These are phyloP conservation scores for Junonia oenone DNA, from an alignment of 2,888 invertebrate genomes.

Conservation along the genomic window DNA sequence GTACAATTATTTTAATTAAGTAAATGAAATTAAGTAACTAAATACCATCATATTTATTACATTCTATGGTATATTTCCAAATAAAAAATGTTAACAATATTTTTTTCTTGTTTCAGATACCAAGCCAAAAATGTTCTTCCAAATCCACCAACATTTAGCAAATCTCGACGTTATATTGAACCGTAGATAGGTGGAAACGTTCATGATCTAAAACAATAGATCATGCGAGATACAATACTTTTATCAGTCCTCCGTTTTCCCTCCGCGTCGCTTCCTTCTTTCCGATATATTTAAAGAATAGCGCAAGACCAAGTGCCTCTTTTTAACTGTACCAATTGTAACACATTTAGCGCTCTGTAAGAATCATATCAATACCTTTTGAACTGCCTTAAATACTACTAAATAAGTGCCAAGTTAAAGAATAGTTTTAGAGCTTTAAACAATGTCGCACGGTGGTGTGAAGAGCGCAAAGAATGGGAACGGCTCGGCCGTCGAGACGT, in stretches of 20 bases:
- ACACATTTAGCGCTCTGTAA: neutral
- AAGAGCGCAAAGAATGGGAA: slow-evolving; percentile 60
- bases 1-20: too few relatives aligned
- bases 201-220: slow-evolving; percentile 56
- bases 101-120: slow-evolving; percentile 28
- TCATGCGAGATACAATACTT: slow-evolving; percentile 37
- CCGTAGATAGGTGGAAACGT: slow-evolving; percentile 50
- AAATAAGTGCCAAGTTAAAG: slow-evolving; percentile 36
- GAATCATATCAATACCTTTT: slow-evolving; percentile 12
- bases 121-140: slow-evolving; percentile 28
- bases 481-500: slow-evolving; percentile 44
- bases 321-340: slow-evolving; percentile 27
- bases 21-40: too few relatives aligned
- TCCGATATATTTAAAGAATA: slow-evolving; percentile 23
- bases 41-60: too few relatives aligned
- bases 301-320: slow-evolving; percentile 34
- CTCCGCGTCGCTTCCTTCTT: slow-evolving; percentile 29
- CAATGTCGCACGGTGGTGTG: slow-evolving; percentile 66
- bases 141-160: slow-evolving; percentile 23
- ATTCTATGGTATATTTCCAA: too few relatives aligned
- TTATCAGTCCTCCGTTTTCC: slow-evolving; percentile 14
- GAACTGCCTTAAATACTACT: slow-evolving; percentile 21
- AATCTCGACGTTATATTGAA: slow-evolving; percentile 43
- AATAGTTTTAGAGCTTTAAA: slow-evolving; percentile 22
- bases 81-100: neutral